Conservation (phyloP, 2,113 vertebrate genomes). For the Ploceus nigricollis region DNA sequence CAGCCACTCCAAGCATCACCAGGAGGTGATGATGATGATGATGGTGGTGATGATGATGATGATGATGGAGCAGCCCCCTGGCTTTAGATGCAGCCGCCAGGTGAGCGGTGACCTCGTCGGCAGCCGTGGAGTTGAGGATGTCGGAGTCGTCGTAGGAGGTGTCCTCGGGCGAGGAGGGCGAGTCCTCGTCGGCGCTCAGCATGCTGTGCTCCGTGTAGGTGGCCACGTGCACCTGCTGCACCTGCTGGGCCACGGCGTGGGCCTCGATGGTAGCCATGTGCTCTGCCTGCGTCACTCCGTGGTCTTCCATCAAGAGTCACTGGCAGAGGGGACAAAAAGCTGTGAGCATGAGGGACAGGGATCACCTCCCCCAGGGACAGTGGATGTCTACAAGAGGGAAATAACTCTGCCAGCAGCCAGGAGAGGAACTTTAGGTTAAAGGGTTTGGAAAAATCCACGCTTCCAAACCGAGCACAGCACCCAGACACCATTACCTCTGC, state of each 20-base stretch:
- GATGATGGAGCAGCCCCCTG: fast-evolving
- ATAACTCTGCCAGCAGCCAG: background rate
- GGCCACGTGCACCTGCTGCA: constrained; percentile 91
- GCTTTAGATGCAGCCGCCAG: constrained; percentile 90
- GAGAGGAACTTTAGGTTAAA: background rate
- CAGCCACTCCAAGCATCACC: background rate
- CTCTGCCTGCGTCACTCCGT: constrained; percentile 85
- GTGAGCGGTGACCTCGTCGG: constrained; percentile 94
- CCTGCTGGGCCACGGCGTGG: constrained; percentile 90
- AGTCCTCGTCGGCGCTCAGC: constrained; percentile 95
- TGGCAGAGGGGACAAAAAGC: background rate
- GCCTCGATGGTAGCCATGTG: constrained; percentile 98
- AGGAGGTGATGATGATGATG: background rate
- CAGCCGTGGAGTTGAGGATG: constrained; percentile 94
- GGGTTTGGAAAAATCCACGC: background rate
- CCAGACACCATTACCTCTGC: fast-evolving
- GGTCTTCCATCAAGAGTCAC: constrained; percentile 88
- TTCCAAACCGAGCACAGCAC: fast-evolving
- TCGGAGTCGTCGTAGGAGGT: constrained; percentile 96
- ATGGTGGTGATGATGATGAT: too few species aligned
- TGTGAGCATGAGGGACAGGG: background rate
- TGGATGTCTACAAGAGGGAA: fast-evolving
- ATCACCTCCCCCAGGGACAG: fast-evolving
- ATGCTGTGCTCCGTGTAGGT: constrained; percentile 92
- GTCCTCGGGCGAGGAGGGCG: constrained; percentile 92